Evolutionary conservation across 23 tunicate species (phyloP), one percentile per base, ranked within the genome.

Genomic region (Ciona savignyi): DNA sequence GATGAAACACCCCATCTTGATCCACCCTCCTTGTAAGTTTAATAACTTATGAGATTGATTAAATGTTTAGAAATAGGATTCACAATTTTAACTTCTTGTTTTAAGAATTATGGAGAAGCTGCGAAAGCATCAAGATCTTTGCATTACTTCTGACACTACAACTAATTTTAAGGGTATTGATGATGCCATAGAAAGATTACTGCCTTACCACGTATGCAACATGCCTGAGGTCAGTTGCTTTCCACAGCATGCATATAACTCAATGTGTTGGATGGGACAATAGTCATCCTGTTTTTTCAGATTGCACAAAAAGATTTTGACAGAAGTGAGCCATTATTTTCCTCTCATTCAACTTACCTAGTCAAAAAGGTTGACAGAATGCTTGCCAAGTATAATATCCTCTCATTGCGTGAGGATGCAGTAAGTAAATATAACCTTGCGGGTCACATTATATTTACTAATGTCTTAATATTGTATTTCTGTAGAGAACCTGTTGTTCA

Each of bases 161-260:
- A 69, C 81, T 68, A 77, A 78, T 11, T 90, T 90, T 48, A 23
- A 23, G 25, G 78, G 65, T 21, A 49, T 75, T 2, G 48, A 81
- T 29, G 97, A 90, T 74, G 86, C 86, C 21, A 62, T 75, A 11
- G 35, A 81, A 42, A 70, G 86, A 70, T 60, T 90, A 2, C 77
- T 90, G 1, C 97, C 97, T 32, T 90, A 68, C 34, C 97, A 90
- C 48, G 72, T 75, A 27, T 84, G 65, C 76, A 90, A 83, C 67
- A 73, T 76, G 22, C 90, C 97, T 3, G 75, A 83, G 83, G 97
- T 90, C 24, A 49, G 67, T 66, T 27, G 23, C 26, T 63, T 63
- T 63, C 15, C 15, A 63, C 22, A n/a, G 22, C 22, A 63, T 63
- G 67, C 28, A 4, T n/a, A 9, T 42, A 9, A 42, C 56, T 42